Percentiles rank a stretch among this genome's conserved stretches.
Evolutionary conservation across 92 coral and sea anemone genomes (phyloP).

Genomic region (Palythoa caribaeorum): DNA sequence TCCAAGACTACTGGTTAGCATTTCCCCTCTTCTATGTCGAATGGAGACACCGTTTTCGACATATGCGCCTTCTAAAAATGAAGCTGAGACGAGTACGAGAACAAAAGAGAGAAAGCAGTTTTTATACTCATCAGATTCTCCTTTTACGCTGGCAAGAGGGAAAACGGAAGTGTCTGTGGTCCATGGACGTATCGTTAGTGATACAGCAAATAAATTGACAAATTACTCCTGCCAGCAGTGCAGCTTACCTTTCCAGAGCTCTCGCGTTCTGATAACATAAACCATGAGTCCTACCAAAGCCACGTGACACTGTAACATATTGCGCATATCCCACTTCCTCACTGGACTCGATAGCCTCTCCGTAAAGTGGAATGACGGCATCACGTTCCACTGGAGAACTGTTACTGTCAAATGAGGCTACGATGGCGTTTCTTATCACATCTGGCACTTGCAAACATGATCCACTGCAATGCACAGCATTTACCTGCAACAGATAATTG

Average conservation of each 20-base stretch:
- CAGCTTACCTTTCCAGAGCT: conserved; percentile 18
- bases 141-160: too few species aligned
- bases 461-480: conserved; percentile 72
- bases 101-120: too few species aligned
- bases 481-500: conserved; percentile 44
- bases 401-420: conserved; percentile 53
- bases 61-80: too few species aligned
- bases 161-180: too few species aligned
- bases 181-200: too few species aligned
- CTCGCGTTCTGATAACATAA: conserved; percentile 25
- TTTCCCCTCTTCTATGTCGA: too few species aligned
- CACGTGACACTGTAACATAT: conserved; percentile 22
- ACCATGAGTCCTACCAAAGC: conserved; percentile 40
- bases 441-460: conserved; percentile 51
- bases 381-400: neutral
- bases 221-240: too few species aligned
- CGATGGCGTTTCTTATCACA: conserved; percentile 51
- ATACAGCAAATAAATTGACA: too few species aligned
- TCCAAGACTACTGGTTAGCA: too few species aligned
- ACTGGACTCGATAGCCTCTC: conserved; percentile 2
- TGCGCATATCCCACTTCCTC: conserved; percentile 1
- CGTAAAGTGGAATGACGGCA: conserved; percentile 14
- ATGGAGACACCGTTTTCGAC: too few species aligned
- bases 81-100: too few species aligned
- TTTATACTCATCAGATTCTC: too few species aligned